A percentile compares a stretch with the other conserved stretches of the same genome.
Conservation (phyloP, 2,113 vertebrate species). For the Pseudorasbora parva region DNA sequence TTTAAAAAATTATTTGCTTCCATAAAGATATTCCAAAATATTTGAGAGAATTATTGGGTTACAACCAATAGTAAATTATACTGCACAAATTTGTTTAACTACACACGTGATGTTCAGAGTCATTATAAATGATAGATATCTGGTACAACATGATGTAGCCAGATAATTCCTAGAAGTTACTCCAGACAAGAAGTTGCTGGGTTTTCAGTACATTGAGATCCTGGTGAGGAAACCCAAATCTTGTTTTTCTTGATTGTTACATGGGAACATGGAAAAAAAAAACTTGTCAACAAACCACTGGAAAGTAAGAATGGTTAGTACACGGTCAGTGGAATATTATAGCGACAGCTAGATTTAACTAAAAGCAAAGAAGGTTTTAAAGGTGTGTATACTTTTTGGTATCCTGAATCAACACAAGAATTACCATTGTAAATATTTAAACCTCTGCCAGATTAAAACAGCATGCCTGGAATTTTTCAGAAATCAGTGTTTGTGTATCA, state of each 20-base stretch:
- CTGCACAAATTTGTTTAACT: not conserved
- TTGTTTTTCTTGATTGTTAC: not conserved
- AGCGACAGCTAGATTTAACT: not conserved
- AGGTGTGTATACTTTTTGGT: not conserved
- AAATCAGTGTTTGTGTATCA: not conserved
- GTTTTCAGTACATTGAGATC: not conserved
- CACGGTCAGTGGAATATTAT: not conserved
- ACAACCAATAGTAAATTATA: not conserved
- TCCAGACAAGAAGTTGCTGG: not conserved
- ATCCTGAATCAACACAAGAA: slow-evolving; percentile 8
- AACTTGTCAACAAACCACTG: not conserved
- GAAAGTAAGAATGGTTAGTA: not conserved
- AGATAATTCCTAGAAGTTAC: slow-evolving; percentile 3
- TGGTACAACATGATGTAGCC: not conserved
- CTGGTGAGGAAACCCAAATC: not conserved
- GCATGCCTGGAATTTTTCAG: not conserved
- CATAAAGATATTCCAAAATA: not conserved
- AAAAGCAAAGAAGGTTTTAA: not conserved
- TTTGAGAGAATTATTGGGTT: not conserved
- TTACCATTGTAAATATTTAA: slow-evolving; percentile 5
- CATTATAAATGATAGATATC: not conserved
- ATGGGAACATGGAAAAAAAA: not conserved
- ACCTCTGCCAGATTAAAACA: not conserved
- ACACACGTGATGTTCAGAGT: not conserved
- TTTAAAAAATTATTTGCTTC: slow-evolving; percentile 2